Evolutionary conservation across 2,888 invertebrate genomes (phyloP).

Genomic region (Eulithis prunata): DNA sequence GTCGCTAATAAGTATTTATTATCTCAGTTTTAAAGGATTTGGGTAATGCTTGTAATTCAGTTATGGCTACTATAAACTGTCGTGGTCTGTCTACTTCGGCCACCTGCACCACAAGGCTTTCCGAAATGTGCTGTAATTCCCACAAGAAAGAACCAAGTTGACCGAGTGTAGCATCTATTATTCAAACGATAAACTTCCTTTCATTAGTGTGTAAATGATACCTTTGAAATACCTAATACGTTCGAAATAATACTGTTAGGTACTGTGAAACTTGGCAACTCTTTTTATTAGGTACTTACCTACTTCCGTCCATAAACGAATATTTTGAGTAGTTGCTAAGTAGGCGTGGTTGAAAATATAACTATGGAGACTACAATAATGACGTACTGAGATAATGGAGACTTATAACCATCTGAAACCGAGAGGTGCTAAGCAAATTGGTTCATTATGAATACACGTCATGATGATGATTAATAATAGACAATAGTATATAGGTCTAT

Average conservation of each 20-base stretch:
- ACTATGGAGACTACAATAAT: no score
- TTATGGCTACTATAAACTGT: no score
- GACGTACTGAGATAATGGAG: no score
- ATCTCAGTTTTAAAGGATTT: no score
- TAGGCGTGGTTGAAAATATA: slow-evolving; percentile 1
- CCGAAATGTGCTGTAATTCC: slow-evolving; percentile 1
- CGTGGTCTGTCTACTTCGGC: no score
- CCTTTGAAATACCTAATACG: slow-evolving; percentile 10
- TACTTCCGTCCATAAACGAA: slow-evolving; percentile 3
- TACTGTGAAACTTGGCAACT: slow-evolving; percentile 29
- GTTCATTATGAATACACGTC: no score
- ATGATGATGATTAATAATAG: no score
- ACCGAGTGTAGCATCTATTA: slow-evolving; percentile 3
- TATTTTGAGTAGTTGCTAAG: slow-evolving; percentile 5
- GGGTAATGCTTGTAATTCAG: no score
- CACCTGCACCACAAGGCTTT: neutral
- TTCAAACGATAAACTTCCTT: slow-evolving; percentile 13
- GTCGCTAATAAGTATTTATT: no score
- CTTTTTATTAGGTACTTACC: slow-evolving; percentile 16
- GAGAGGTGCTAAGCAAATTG: no score
- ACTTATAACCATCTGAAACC: no score
- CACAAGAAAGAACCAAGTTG: slow-evolving; percentile 8
- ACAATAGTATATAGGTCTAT: no score
- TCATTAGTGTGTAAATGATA: slow-evolving; percentile 15
- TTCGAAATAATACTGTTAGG: slow-evolving; percentile 6